Conservation (phyloP, 35 echinoderm and acorn worm genomes). For the Acanthaster planci region DNA sequence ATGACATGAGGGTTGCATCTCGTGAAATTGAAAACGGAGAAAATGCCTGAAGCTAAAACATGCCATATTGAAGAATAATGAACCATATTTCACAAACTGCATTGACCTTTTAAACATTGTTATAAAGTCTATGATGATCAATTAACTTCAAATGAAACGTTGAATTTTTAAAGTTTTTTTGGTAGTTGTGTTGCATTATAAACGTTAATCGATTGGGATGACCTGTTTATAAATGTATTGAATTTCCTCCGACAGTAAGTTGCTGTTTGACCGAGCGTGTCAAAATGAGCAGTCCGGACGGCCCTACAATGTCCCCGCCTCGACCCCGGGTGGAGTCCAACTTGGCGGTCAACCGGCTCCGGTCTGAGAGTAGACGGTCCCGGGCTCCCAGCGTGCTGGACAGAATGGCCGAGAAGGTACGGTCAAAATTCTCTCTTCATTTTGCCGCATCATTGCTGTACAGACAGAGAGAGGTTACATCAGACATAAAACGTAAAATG, state of each 20-base stretch:
- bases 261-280: not conserved
- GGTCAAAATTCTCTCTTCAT: not conserved
- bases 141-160: no score
- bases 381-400: conserved; percentile 9
- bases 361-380: conserved; percentile 9
- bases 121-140: no score
- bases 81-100: no score
- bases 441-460: no score
- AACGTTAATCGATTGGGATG: not conserved
- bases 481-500: no score
- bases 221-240: not conserved
- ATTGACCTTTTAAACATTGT: no score
- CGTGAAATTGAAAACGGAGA: no score
- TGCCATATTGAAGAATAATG: no score
- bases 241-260: not conserved
- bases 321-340: not conserved
- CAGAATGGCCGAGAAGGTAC: conserved; percentile 6
- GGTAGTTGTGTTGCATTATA: not conserved
- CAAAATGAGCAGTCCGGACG: not conserved
- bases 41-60: no score
- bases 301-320: not conserved
- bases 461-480: no score
- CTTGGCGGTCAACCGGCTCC: conserved; percentile 8
- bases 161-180: no score
- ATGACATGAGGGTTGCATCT: no score